These are phyloP conservation scores for Atta colombica DNA, from an alignment of 1,140 invertebrate species.

Conservation along the genomic window DNA sequence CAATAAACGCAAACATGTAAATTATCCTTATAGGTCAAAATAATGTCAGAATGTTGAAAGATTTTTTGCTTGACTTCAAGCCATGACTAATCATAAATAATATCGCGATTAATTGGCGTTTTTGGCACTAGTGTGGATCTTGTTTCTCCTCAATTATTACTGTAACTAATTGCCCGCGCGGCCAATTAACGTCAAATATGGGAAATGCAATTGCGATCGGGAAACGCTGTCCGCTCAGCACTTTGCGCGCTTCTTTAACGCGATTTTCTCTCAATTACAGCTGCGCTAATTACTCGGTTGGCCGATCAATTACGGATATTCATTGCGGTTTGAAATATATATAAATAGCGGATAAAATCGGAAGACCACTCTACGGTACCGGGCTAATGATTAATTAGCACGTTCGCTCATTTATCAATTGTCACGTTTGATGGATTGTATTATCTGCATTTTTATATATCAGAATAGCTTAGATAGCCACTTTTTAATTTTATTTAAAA, in stretches of 20 bases:
- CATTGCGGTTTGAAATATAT: slow-evolving; percentile 56
- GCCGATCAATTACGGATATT: slow-evolving; percentile 58
- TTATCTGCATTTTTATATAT: not conserved
- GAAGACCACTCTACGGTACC: slow-evolving; percentile 23
- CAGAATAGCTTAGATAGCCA: not conserved
- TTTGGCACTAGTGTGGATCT: slow-evolving; percentile 46
- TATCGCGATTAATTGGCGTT: slow-evolving; percentile 48
- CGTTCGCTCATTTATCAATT: slow-evolving; percentile 21
- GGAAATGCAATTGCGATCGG: slow-evolving; percentile 63
- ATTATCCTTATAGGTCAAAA: slow-evolving; percentile 17
- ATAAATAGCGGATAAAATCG: slow-evolving; percentile 40
- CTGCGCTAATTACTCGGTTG: slow-evolving; percentile 64
- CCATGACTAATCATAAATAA: slow-evolving; percentile 31
- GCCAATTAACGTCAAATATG: slow-evolving; percentile 66
- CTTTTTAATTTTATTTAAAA: slow-evolving; percentile 3
- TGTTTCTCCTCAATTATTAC: slow-evolving; percentile 57
- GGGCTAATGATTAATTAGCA: slow-evolving; percentile 53
- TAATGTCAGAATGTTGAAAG: not conserved
- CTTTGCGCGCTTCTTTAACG: slow-evolving; percentile 55
- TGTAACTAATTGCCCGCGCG: slow-evolving; percentile 58
- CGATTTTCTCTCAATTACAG: slow-evolving; percentile 60
- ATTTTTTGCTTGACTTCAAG: slow-evolving; percentile 26
- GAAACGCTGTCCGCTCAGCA: slow-evolving; percentile 3
- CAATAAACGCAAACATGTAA: slow-evolving; percentile 17
- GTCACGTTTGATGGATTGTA: slow-evolving; percentile 21